Conservation (phyloP, 2,797 vertebrate genomes). For the Capromys pilorides region DNA sequence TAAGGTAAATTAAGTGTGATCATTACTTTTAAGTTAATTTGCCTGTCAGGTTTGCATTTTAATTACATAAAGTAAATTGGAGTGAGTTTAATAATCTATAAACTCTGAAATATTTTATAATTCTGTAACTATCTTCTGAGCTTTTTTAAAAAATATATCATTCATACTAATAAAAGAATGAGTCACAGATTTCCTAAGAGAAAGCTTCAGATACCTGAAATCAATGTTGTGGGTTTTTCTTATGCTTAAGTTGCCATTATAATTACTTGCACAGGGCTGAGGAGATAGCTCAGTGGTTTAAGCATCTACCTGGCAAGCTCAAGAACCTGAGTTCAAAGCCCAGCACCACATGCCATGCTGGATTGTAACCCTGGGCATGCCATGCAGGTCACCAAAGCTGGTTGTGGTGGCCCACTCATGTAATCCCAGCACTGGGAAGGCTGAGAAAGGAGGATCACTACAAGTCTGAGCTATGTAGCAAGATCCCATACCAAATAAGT, state of each 20-base stretch:
- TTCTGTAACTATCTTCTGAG: conserved; percentile 43
- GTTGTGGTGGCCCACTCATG: no score
- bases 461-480: no score
- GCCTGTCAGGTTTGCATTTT: conserved; percentile 30
- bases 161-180: conserved; percentile 42
- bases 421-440: no score
- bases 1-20: conserved; percentile 8
- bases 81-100: conserved; percentile 36
- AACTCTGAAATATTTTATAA: conserved; percentile 13
- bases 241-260: conserved; percentile 42
- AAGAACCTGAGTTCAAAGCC: no score
- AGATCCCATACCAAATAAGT: no score
- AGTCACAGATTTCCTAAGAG: conserved; percentile 49
- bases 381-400: no score
- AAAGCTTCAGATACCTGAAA: conserved; percentile 13
- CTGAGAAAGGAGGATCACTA: no score
- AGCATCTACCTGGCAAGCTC: no score
- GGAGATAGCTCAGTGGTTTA: no score
- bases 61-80: conserved; percentile 50
- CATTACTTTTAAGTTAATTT: conserved; percentile 60
- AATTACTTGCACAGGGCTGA: conserved; percentile 35
- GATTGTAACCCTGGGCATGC: no score
- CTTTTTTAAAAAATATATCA: conserved; percentile 7
- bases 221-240: conserved; percentile 3
- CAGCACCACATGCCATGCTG: no score